A percentile compares a stretch with the other conserved stretches of the same genome.
Evolutionary conservation across 1,140 invertebrate genomes (phyloP).

Genomic region (Tetramorium alpestre): DNA sequence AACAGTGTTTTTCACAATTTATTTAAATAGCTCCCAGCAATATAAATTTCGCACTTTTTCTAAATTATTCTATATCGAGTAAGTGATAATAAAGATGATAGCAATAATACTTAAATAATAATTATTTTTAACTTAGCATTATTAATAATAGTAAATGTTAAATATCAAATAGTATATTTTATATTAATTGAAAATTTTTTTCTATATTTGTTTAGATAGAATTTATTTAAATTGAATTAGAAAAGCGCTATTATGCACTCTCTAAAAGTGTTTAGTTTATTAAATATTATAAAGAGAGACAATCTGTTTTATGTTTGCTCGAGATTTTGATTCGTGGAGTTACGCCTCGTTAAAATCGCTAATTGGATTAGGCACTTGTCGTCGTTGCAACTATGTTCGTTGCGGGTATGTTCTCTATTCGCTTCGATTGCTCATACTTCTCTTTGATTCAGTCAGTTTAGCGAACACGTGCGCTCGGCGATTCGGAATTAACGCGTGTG

Average conservation of each 20-base stretch:
- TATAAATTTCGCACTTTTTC: not conserved
- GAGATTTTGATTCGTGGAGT: not conserved
- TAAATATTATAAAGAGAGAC: not conserved
- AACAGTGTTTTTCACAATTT: not conserved
- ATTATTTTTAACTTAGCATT: not conserved
- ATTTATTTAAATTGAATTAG: not conserved
- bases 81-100: not conserved
- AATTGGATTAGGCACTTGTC: slow-evolving; percentile 41
- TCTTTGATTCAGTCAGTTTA: slow-evolving; percentile 44
- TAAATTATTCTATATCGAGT: not conserved
- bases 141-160: not conserved
- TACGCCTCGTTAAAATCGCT: slow-evolving; percentile 16
- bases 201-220: not conserved
- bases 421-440: slow-evolving; percentile 37
- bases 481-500: slow-evolving; percentile 11
- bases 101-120: not conserved
- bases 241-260: no score
- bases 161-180: not conserved
- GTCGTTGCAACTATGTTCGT: not conserved
- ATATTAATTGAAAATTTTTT: not conserved
- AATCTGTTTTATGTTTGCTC: not conserved
- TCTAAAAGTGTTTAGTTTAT: not conserved
- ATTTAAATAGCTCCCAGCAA: not conserved
- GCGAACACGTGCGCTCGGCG: not conserved
- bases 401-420: slow-evolving; percentile 12